Evolutionary conservation across 2,113 vertebrate genomes (phyloP).

Genomic region (Alligator sinensis): DNA sequence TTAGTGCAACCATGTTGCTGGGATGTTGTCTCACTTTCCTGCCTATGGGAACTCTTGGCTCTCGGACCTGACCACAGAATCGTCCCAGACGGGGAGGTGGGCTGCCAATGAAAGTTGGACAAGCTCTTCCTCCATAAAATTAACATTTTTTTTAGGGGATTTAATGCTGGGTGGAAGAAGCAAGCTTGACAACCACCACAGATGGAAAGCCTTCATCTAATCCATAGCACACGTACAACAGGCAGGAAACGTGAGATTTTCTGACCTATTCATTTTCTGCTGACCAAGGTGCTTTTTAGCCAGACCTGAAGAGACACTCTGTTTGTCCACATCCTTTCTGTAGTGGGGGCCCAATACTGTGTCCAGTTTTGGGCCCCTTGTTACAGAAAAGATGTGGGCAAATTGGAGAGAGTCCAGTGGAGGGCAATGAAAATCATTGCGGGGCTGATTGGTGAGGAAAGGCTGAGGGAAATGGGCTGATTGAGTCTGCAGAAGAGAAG

Average conservation of each 20-base stretch:
- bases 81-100: neutral
- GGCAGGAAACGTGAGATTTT: neutral
- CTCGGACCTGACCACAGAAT: constrained; percentile 41
- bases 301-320: no score
- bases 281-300: no score
- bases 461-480: no score
- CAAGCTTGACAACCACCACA: constrained; percentile 27
- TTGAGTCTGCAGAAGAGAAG: no score
- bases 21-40: neutral
- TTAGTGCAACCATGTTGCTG: neutral
- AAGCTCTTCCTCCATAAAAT: neutral
- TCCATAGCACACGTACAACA: neutral
- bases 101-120: constrained; percentile 44
- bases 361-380: no score
- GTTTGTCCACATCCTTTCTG: no score
- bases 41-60: neutral
- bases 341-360: no score
- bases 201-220: constrained; percentile 32
- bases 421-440: no score
- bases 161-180: constrained; percentile 50
- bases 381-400: no score
- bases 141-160: constrained; percentile 2
- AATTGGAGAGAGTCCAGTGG: no score
- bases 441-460: no score
- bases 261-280: neutral